phyloP scores from a whole-genome alignment of 1,140 invertebrate species.

The Heliconius nattereri region DNA sequence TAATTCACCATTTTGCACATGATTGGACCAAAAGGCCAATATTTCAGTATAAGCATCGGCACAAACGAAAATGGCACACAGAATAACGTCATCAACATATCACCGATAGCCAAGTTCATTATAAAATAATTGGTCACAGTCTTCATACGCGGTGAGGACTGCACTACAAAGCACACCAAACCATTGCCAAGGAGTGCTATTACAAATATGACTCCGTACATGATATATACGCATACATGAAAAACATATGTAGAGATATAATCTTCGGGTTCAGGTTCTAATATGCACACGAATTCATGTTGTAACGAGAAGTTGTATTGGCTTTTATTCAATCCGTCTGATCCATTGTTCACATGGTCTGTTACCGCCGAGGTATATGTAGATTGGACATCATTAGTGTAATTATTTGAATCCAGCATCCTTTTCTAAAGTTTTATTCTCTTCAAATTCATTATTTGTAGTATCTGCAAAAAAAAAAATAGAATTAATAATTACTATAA shows the following conservation, averaged over 20 bases:
- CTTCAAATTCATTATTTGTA: background rate
- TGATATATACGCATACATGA: slow-evolving; percentile 85
- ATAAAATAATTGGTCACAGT: slow-evolving; percentile 95
- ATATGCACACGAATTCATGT: slow-evolving; percentile 33
- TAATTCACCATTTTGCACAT: slow-evolving; percentile 90
- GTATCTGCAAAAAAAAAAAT: background rate
- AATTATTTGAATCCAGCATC: background rate
- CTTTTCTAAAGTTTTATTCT: background rate
- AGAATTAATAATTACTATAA: no score
- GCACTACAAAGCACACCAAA: slow-evolving; percentile 91
- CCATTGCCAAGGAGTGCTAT: slow-evolving; percentile 89
- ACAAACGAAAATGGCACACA: slow-evolving; percentile 93
- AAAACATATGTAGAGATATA: slow-evolving; percentile 79
- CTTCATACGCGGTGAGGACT: slow-evolving; percentile 88
- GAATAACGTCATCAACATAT: slow-evolving; percentile 91
- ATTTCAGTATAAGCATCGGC: slow-evolving; percentile 85
- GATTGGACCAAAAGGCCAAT: slow-evolving; percentile 91
- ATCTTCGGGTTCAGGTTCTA: slow-evolving; percentile 34
- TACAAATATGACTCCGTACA: slow-evolving; percentile 88
- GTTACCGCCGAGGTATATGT: background rate
- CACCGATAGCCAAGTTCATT: slow-evolving; percentile 90
- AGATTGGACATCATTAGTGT: background rate
- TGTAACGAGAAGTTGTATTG: slow-evolving; percentile 33
- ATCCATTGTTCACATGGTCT: background rate
- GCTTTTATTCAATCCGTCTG: slow-evolving; percentile 12